Percentiles rank a stretch among this genome's conserved stretches.
These are phyloP conservation scores for Campaea margaritaria DNA, from an alignment of 2,888 invertebrate species.

Conservation along the genomic window DNA sequence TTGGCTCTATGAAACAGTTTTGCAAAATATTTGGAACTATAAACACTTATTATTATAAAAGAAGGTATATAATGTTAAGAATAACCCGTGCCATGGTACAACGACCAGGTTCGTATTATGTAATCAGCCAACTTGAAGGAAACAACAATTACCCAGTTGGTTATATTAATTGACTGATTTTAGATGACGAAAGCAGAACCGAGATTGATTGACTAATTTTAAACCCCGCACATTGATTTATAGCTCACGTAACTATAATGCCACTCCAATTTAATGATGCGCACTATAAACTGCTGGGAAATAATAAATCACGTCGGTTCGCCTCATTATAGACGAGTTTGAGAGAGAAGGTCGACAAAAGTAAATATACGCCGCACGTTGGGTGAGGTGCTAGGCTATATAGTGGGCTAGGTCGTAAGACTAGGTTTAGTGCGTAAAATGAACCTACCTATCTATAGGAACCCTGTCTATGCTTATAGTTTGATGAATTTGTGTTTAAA, in stretches of 20 bases:
- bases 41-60: too few species aligned
- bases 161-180: too few species aligned
- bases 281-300: conserved; percentile 16
- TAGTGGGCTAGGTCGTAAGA: conserved; percentile 1
- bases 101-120: too few species aligned
- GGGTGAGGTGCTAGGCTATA: background rate
- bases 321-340: conserved; percentile 24
- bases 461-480: too few species aligned
- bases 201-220: conserved; percentile 15
- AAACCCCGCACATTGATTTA: conserved; percentile 15
- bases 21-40: too few species aligned
- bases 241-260: conserved; percentile 12
- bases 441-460: too few species aligned
- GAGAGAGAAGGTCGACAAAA: conserved; percentile 16
- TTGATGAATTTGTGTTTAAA: too few species aligned
- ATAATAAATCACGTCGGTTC: conserved; percentile 26
- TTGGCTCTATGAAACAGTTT: too few species aligned
- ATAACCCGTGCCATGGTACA: too few species aligned
- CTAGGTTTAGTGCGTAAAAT: background rate
- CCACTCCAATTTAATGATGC: conserved; percentile 29
- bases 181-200: background rate
- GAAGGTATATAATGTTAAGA: too few species aligned
- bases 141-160: too few species aligned
- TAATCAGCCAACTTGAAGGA: too few species aligned
- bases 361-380: conserved; percentile 4